Conservation (phyloP, 2,113 vertebrate species). For the Oophaga pumilio region DNA sequence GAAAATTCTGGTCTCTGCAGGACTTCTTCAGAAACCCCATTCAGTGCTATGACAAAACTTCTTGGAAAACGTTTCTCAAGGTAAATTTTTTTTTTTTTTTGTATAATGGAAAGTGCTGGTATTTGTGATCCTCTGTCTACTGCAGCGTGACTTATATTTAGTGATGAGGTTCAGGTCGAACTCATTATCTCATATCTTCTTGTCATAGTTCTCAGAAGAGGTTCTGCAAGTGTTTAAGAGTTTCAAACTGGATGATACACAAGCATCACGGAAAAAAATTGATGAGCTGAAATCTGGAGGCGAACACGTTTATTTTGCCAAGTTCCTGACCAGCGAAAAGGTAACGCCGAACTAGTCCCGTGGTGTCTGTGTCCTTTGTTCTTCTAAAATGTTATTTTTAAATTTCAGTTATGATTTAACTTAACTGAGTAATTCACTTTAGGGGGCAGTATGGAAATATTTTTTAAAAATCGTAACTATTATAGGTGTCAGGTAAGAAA, state of each 20-base stretch:
- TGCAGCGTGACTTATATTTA: background rate
- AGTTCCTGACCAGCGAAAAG: slow-evolving; percentile 98
- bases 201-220: slow-evolving; percentile 89
- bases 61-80: slow-evolving; percentile 97
- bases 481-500: too few species aligned
- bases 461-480: too few species aligned
- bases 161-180: background rate
- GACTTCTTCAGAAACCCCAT: slow-evolving; percentile 97
- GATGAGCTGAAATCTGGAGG: slow-evolving; percentile 90
- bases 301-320: slow-evolving; percentile 96
- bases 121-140: background rate
- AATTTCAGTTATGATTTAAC: background rate
- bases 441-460: too few species aligned
- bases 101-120: background rate
- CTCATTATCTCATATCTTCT: background rate
- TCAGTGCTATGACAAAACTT: slow-evolving; percentile 96
- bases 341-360: slow-evolving; percentile 64
- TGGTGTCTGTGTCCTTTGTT: background rate
- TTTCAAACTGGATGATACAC: slow-evolving; percentile 95
- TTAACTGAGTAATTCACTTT: too few species aligned
- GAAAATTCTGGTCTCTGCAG: slow-evolving; percentile 98
- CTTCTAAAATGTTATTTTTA: background rate
- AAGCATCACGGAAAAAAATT: slow-evolving; percentile 92
- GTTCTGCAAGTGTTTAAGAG: slow-evolving; percentile 97
- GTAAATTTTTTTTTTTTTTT: slow-evolving; percentile 66